Conservation (phyloP, 2,113 vertebrate genomes). For the Chamaetylas fuelleborni region DNA sequence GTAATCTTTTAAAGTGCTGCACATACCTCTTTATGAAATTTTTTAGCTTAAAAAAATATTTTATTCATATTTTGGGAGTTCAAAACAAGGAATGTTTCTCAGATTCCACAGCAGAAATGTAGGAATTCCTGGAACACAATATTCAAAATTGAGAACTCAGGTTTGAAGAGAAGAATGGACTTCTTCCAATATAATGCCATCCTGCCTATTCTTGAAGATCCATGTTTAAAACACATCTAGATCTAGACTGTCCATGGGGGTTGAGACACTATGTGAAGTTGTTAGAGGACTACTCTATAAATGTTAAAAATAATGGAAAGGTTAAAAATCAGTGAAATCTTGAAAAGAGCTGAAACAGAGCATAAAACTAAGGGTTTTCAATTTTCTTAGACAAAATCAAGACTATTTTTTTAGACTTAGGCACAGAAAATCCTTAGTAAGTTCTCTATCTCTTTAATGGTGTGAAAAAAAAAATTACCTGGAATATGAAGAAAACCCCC, state of each 20-base stretch:
- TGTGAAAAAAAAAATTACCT: neutral
- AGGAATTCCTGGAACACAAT: neutral
- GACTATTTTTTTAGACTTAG: neutral
- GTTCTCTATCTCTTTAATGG: neutral
- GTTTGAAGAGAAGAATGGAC: neutral
- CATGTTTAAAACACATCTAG: neutral
- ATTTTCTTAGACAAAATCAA: neutral
- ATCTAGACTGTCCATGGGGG: neutral
- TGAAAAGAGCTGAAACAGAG: neutral
- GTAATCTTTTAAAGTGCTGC: neutral
- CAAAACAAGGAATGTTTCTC: neutral
- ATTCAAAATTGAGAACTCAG: neutral
- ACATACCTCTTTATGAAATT: neutral
- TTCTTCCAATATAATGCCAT: neutral
- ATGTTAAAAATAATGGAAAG: neutral
- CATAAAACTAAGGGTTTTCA: neutral
- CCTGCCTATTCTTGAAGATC: neutral
- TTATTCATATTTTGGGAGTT: neutral
- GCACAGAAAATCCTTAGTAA: neutral
- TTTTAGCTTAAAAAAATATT: neutral
- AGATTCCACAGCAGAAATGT: neutral
- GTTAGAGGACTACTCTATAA: neutral
- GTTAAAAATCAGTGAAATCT: neutral
- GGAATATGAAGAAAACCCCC: neutral
- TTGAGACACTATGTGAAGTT: neutral